Conservation (phyloP, 2,797 vertebrate species). For the Nothura maculosa region DNA sequence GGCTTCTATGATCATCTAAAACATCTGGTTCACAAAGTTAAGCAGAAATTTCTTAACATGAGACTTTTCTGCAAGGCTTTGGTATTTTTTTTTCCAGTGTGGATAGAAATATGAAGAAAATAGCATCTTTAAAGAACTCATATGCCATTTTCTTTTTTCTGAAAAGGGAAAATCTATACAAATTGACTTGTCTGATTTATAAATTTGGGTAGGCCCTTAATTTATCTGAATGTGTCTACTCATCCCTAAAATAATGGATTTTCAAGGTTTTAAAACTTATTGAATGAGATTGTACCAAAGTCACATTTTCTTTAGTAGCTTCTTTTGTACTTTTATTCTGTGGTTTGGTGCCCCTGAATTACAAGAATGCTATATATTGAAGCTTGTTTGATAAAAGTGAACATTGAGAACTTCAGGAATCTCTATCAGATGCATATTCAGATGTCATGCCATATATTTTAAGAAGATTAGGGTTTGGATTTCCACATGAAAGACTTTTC, state of each 20-base stretch:
- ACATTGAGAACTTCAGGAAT: slow-evolving; percentile 14
- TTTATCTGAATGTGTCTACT: not conserved
- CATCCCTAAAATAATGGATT: not conserved
- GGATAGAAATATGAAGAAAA: not conserved
- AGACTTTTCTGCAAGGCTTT: not conserved
- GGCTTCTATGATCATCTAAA: not conserved
- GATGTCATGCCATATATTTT: slow-evolving; percentile 32
- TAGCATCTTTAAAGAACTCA: not conserved
- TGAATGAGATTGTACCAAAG: not conserved
- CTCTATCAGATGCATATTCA: slow-evolving; percentile 35
- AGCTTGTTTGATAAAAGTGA: slow-evolving; percentile 37
- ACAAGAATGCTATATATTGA: not conserved
- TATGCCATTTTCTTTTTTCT: not conserved
- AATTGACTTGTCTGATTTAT: not conserved
- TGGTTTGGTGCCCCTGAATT: not conserved
- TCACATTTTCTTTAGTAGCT: not conserved
- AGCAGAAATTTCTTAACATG: not conserved
- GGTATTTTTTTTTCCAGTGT: not conserved
- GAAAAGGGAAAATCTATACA: too few species aligned
- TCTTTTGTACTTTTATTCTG: not conserved
- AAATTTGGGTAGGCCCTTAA: not conserved
- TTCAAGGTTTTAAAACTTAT: not conserved
- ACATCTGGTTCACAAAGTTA: not conserved
- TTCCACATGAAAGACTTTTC: slow-evolving; percentile 65
- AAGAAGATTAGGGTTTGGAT: slow-evolving; percentile 55